These are phyloP conservation scores for Haliclona indistincta DNA, from an alignment of 37 sponge, comb jelly and placozoan species.

Conservation along the genomic window DNA sequence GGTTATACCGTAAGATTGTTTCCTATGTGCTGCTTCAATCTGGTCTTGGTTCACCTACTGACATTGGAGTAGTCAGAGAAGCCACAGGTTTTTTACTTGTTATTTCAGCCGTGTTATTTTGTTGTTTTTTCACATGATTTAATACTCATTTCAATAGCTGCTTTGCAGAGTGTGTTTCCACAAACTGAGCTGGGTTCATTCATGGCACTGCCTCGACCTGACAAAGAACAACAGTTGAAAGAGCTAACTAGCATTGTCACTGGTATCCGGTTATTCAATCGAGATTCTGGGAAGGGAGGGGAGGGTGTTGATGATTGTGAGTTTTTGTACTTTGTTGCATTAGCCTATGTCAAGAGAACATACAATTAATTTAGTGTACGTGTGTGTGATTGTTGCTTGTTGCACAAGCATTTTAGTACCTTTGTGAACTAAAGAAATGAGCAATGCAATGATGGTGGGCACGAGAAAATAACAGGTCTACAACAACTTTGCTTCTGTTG, in stretches of 20 bases:
- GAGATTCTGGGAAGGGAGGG: conserved; percentile 96
- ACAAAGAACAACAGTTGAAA: conserved; percentile 90
- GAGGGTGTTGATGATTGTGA: conserved; percentile 96
- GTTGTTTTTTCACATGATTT: no score
- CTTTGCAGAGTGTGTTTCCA: conserved; percentile 99
- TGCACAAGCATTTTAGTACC: no score
- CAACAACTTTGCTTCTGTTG: no score
- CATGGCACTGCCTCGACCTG: conserved; percentile 80
- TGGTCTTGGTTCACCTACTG: conserved; percentile 96
- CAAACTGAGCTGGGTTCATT: conserved; percentile 96
- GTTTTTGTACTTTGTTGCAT: conserved; percentile 16
- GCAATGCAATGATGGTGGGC: no score
- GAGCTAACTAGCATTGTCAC: conserved; percentile 93
- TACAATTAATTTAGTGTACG: no score
- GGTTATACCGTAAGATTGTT: conserved; percentile 93
- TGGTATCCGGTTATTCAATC: conserved; percentile 96
- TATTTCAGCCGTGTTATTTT: no score
- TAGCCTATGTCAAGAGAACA: no score
- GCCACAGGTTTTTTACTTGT: conserved; percentile 92
- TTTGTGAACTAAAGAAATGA: no score
- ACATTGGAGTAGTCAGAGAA: conserved; percentile 94
- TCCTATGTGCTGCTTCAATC: conserved; percentile 88
- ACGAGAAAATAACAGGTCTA: no score
- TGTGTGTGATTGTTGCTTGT: no score
- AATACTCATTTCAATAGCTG: conserved; percentile 78